Conservation (phyloP, 2,797 vertebrate genomes). For the Spinus olivaceus region DNA sequence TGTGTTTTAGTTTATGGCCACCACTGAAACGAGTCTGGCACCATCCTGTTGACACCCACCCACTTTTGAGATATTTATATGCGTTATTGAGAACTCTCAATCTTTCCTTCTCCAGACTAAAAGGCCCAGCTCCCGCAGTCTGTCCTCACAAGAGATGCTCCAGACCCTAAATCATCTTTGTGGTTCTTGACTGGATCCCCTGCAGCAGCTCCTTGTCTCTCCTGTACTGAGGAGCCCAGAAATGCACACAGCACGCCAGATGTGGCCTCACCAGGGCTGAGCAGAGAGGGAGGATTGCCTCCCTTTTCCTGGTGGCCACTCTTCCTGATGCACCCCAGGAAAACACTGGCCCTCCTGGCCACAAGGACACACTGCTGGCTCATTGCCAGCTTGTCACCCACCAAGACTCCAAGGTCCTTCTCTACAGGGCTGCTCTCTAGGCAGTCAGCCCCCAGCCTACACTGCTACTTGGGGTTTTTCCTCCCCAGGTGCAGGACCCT, state of each 20-base stretch:
- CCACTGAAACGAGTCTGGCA: background rate
- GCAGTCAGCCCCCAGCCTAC: background rate
- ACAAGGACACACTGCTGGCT: background rate
- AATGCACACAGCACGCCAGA: background rate
- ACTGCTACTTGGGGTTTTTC: background rate
- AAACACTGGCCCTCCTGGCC: background rate
- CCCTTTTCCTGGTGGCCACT: background rate
- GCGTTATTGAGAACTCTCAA: background rate
- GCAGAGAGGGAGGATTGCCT: background rate
- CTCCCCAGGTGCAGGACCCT: background rate
- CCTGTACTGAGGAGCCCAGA: background rate
- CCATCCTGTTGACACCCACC: background rate
- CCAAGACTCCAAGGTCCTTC: background rate
- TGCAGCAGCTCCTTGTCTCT: background rate
- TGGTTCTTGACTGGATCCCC: accelerated
- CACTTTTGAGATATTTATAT: background rate
- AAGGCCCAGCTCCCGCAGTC: background rate
- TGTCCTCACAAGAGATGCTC: background rate
- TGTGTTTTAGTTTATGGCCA: background rate
- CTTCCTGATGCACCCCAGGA: background rate
- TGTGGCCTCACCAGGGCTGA: background rate
- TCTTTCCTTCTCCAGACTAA: background rate
- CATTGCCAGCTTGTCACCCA: background rate
- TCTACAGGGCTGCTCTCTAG: background rate
- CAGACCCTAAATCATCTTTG: background rate